These are phyloP conservation scores for Protosalanx chinensis DNA, from an alignment of 2,797 vertebrate species.

Conservation along the genomic window DNA sequence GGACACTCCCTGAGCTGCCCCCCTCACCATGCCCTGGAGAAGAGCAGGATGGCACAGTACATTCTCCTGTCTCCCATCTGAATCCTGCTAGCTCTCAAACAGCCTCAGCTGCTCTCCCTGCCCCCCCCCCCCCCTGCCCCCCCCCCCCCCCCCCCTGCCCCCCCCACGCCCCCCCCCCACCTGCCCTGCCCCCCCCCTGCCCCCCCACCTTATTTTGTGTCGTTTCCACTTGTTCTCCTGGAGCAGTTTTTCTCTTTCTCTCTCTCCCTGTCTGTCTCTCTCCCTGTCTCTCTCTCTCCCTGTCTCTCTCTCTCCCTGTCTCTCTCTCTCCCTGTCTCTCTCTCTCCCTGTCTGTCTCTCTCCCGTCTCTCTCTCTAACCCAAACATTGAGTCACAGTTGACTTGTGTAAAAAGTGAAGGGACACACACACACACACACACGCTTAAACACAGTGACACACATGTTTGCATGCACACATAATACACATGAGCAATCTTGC, in stretches of 20 bases:
- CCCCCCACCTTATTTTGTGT: background rate
- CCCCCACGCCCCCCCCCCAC: background rate
- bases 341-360: constrained; percentile 14
- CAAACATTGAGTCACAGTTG: constrained; percentile 21
- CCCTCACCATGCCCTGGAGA: constrained; percentile 25
- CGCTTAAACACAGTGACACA: background rate
- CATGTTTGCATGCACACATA: background rate
- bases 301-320: background rate
- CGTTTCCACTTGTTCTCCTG: background rate
- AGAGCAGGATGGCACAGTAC: constrained; percentile 14
- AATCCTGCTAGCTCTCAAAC: constrained; percentile 13
- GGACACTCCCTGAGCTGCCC: constrained; percentile 28
- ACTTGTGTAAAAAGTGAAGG: background rate
- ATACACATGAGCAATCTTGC: background rate
- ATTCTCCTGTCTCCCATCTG: constrained; percentile 34
- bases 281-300: too few relatives aligned
- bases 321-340: constrained; percentile 7
- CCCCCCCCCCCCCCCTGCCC: background rate
- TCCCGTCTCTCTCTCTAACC: constrained; percentile 9
- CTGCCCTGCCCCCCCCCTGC: background rate
- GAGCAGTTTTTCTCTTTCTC: background rate
- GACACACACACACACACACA: background rate
- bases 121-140: background rate
- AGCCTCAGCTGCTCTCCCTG: constrained; percentile 20
- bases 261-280: too few relatives aligned